Percentiles rank a stretch among this genome's conserved stretches.
phyloP scores from a whole-genome alignment of 92 coral and sea anemone species.

The Parazoanthus atlanticus region DNA sequence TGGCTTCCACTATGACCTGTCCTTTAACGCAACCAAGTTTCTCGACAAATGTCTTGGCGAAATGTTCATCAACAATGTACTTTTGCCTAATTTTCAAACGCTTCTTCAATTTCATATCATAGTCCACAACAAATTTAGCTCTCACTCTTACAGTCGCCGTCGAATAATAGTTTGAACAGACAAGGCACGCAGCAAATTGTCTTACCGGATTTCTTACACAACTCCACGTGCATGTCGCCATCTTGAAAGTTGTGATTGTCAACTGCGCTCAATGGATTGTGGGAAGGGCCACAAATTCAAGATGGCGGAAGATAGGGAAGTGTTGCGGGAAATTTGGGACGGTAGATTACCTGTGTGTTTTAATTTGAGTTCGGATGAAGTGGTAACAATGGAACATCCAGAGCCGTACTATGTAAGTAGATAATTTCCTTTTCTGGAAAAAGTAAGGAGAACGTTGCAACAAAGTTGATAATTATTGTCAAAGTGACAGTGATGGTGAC shows the following conservation, averaged over 20 bases:
- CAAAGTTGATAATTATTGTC: background rate
- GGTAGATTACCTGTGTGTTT: constrained; percentile 97
- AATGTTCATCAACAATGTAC: constrained; percentile 71
- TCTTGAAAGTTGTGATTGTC: background rate
- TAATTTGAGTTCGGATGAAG: constrained; percentile 92
- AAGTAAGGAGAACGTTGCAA: background rate
- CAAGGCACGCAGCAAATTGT: background rate
- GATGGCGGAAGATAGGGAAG: constrained; percentile 99
- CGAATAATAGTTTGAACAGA: background rate
- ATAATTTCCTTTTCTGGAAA: too few species aligned
- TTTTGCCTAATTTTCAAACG: constrained; percentile 70
- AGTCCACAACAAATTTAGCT: constrained; percentile 50
- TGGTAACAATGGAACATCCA: constrained; percentile 94
- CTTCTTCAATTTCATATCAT: constrained; percentile 53
- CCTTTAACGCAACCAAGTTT: constrained; percentile 64
- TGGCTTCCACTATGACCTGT: constrained; percentile 67
- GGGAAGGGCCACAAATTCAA: constrained; percentile 53
- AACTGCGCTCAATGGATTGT: constrained; percentile 30
- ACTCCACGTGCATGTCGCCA: constrained; percentile 37
- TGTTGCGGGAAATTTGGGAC: constrained; percentile 93
- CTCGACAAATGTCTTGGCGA: constrained; percentile 74
- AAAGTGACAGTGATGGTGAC: too few species aligned
- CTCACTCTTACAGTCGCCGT: constrained; percentile 42
- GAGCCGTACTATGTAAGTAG: constrained; percentile 94
- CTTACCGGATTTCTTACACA: background rate